Percentiles rank a stretch among this genome's conserved stretches.
Conservation (phyloP, 2,113 vertebrate species). For the Heterotilapia buettikoferi region DNA sequence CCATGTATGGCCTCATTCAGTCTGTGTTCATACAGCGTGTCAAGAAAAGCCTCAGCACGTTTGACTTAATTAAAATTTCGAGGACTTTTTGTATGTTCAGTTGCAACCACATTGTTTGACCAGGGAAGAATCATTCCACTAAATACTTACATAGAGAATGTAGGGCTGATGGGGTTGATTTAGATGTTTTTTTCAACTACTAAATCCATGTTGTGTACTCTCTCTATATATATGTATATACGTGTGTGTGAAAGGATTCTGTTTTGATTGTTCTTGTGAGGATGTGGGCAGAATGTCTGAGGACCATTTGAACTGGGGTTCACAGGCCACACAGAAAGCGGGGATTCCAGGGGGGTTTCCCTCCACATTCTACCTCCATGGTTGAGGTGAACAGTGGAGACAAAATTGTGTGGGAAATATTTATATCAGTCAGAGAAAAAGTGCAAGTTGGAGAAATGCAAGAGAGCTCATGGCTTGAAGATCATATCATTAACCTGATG, state of each 20-base stretch:
- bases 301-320: conserved; percentile 9
- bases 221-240: accelerated
- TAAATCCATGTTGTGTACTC: neutral
- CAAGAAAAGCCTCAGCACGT: neutral
- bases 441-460: neutral
- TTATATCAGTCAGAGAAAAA: neutral
- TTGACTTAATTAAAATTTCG: neutral
- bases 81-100: neutral
- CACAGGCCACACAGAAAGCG: conserved; percentile 44
- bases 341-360: conserved; percentile 49
- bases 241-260: neutral
- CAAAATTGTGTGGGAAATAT: conserved; percentile 38
- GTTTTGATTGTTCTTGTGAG: neutral
- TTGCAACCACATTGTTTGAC: neutral
- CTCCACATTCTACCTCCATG: conserved; percentile 48
- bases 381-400: conserved; percentile 54
- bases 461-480: neutral
- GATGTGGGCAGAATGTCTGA: neutral
- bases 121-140: neutral
- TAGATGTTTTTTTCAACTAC: neutral
- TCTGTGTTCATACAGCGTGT: neutral
- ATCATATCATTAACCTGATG: conserved; percentile 12
- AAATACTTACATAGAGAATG: neutral
- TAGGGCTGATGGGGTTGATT: neutral
- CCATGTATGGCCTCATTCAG: neutral